phyloP scores from a whole-genome alignment of 2,888 invertebrate genomes.

The Cremastobaeus sp. region DNA sequence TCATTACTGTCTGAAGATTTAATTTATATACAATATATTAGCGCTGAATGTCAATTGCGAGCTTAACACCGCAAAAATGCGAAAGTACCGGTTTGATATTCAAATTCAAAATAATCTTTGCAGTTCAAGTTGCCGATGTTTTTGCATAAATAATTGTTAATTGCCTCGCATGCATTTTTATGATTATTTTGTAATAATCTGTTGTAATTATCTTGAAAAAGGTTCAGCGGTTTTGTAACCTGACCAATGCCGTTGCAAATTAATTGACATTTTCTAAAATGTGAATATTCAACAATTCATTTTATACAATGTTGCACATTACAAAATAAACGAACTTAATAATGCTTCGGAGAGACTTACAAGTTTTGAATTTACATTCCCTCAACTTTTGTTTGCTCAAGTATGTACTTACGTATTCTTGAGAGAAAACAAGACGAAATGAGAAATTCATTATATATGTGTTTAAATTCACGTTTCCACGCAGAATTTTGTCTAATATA shows the following conservation, averaged over 20 bases:
- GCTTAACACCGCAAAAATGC: slow-evolving; percentile 49
- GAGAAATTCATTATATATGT: slow-evolving; percentile 15
- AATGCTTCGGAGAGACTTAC: slow-evolving; percentile 11
- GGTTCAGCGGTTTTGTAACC: too few species aligned
- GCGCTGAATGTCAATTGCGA: slow-evolving; percentile 49
- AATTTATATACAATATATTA: slow-evolving; percentile 47
- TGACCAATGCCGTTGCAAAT: too few species aligned
- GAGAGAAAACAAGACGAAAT: neutral
- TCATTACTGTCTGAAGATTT: slow-evolving; percentile 44
- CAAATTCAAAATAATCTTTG: slow-evolving; percentile 50
- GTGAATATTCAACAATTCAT: too few species aligned
- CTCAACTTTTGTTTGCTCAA: slow-evolving; percentile 2
- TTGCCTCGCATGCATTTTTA: slow-evolving; percentile 19
- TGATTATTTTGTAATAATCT: slow-evolving; percentile 28
- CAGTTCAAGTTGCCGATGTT: slow-evolving; percentile 38
- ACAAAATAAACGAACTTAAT: neutral
- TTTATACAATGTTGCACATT: neutral
- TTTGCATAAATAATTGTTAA: slow-evolving; percentile 26
- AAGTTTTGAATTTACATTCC: slow-evolving; percentile 7
- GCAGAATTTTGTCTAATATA: neutral
- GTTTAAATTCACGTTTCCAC: neutral
- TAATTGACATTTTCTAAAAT: too few species aligned
- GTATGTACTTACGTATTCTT: slow-evolving; percentile 14
- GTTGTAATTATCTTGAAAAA: slow-evolving; percentile 19
- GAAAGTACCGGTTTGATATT: slow-evolving; percentile 58